Conservation (phyloP, 2,113 vertebrate genomes). For the Candoia aspera region DNA sequence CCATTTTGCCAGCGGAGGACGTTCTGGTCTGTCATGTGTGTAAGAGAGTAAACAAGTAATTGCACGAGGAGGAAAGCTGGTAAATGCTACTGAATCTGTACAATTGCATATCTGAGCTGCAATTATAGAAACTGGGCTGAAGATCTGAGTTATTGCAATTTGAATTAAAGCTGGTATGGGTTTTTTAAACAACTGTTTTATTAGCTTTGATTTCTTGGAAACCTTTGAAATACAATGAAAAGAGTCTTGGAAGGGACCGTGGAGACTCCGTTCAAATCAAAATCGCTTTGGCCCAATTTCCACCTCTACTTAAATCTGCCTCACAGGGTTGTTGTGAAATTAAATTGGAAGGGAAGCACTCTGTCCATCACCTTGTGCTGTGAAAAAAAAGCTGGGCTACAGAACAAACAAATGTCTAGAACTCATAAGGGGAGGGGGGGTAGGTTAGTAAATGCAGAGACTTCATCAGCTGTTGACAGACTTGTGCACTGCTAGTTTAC, state of each 20-base stretch:
- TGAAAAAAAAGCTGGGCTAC: background rate
- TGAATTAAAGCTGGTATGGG: background rate
- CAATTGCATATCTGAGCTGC: background rate
- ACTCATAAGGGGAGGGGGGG: background rate
- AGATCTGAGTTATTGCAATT: background rate
- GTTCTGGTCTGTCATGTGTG: background rate
- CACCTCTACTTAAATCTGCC: background rate
- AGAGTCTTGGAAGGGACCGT: background rate
- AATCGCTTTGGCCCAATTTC: background rate
- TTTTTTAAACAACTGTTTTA: background rate
- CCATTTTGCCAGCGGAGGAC: background rate
- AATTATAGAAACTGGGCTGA: background rate
- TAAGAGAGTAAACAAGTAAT: too few relatives aligned
- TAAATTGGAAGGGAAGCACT: background rate
- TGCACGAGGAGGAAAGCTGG: background rate
- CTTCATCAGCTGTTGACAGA: background rate
- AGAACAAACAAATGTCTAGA: background rate
- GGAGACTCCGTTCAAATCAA: background rate
- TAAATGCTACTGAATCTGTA: background rate
- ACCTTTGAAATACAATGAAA: background rate
- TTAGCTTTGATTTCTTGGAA: background rate
- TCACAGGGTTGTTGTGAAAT: background rate
- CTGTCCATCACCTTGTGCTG: background rate
- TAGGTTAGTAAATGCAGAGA: background rate
- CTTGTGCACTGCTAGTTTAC: background rate